These are phyloP conservation scores for Pelodytes ibericus DNA, from an alignment of 2,797 vertebrate genomes.

Conservation along the genomic window DNA sequence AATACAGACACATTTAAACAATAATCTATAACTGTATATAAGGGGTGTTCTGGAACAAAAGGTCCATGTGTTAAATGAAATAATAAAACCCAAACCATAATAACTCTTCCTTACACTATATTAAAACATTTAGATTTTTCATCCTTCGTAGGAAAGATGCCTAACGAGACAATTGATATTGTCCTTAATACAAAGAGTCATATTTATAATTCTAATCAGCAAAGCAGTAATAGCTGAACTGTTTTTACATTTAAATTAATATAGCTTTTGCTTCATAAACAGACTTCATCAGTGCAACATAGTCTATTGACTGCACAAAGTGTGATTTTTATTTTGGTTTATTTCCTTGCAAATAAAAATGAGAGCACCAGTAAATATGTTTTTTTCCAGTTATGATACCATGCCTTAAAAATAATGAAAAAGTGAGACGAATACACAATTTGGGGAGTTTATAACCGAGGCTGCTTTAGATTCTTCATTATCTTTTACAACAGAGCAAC, in stretches of 20 bases:
- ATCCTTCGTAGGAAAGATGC: constrained; percentile 11
- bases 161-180: constrained; percentile 8
- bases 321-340: constrained; percentile 21
- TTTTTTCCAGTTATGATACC: background rate
- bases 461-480: too few species aligned
- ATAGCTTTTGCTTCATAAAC: constrained; percentile 27
- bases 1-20: too few species aligned
- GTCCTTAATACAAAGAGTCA: constrained; percentile 30
- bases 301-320: constrained; percentile 31
- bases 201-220: constrained; percentile 32
- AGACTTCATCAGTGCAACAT: constrained; percentile 37
- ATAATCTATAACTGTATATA: background rate
- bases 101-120: background rate
- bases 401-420: too few species aligned
- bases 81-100: background rate
- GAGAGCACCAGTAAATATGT: background rate
- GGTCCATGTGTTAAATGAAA: background rate
- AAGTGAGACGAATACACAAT: too few species aligned
- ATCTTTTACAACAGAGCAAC: too few species aligned
- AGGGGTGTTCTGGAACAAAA: background rate
- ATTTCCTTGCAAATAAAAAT: background rate
- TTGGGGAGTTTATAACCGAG: too few species aligned
- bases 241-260: constrained; percentile 45
- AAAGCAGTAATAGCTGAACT: constrained; percentile 31
- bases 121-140: background rate